phyloP scores from a whole-genome alignment of 2,113 vertebrate genomes.

The Sylvia atricapilla region DNA sequence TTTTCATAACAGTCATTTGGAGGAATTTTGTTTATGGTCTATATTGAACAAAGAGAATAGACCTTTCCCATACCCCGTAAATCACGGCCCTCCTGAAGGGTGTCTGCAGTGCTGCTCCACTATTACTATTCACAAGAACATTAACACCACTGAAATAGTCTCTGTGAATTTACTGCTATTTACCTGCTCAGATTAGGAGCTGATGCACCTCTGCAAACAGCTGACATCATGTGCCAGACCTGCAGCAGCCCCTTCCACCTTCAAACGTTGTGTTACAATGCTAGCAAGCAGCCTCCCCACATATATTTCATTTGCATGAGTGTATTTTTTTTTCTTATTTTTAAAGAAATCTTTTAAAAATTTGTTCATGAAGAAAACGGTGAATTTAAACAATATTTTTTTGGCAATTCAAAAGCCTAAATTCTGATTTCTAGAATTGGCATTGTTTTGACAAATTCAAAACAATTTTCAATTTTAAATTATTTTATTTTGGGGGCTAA shows the following conservation, averaged over 20 bases:
- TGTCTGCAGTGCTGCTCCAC: not conserved
- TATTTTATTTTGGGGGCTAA: not conserved
- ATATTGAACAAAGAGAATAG: conserved; percentile 57
- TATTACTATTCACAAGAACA: conserved; percentile 49
- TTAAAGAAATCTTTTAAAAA: not conserved
- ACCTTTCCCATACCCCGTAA: conserved; percentile 25
- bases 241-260: not conserved
- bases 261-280: not conserved
- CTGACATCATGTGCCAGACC: not conserved
- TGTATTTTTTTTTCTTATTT: not conserved
- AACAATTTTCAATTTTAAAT: not conserved
- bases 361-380: not conserved
- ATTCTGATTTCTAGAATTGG: not conserved
- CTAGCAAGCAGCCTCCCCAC: not conserved
- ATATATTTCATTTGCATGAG: not conserved
- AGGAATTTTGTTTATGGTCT: conserved; percentile 40
- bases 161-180: conserved; percentile 52
- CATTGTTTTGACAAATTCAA: not conserved
- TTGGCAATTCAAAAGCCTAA: not conserved
- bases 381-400: not conserved
- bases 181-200: not conserved
- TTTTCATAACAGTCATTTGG: conserved; percentile 42
- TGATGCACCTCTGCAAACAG: not conserved
- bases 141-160: not conserved
- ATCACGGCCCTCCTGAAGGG: conserved; percentile 25